phyloP scores from a whole-genome alignment of 2,113 vertebrate genomes.

The Brienomyrus longianalis region DNA sequence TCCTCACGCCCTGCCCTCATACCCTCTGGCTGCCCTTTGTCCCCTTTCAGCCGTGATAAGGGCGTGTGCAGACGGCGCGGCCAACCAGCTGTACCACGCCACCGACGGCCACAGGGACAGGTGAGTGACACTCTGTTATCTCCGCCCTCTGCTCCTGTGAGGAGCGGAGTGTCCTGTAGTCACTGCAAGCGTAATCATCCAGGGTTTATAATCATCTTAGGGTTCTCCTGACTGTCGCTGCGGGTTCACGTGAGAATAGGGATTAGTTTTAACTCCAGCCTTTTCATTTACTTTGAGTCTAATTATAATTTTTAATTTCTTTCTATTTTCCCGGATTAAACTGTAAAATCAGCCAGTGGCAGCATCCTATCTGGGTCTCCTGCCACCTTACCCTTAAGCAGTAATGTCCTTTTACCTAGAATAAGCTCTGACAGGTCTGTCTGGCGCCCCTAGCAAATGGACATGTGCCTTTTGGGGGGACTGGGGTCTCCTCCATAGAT shows the following conservation, averaged over 20 bases:
- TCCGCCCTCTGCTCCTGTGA: too few relatives aligned
- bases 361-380: not conserved
- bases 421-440: not conserved
- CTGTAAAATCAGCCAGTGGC: not conserved
- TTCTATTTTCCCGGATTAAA: not conserved
- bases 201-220: not conserved
- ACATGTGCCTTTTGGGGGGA: not conserved
- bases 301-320: not conserved
- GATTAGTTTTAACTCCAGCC: not conserved
- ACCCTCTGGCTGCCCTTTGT: not conserved
- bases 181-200: not conserved
- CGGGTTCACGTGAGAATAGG: not conserved
- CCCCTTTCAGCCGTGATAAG: constrained; percentile 65
- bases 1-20: not conserved
- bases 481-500: not conserved
- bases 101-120: constrained; percentile 67
- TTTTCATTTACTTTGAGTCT: not conserved
- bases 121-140: constrained; percentile 49
- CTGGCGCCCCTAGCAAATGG: not conserved
- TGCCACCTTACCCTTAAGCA: not conserved
- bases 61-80: constrained; percentile 90
- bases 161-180: not conserved
- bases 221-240: not conserved
- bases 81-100: constrained; percentile 73
- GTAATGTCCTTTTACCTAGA: not conserved